Evolutionary conservation across 2,113 vertebrate species (phyloP).

Genomic region (Malaclemys terrapin): DNA sequence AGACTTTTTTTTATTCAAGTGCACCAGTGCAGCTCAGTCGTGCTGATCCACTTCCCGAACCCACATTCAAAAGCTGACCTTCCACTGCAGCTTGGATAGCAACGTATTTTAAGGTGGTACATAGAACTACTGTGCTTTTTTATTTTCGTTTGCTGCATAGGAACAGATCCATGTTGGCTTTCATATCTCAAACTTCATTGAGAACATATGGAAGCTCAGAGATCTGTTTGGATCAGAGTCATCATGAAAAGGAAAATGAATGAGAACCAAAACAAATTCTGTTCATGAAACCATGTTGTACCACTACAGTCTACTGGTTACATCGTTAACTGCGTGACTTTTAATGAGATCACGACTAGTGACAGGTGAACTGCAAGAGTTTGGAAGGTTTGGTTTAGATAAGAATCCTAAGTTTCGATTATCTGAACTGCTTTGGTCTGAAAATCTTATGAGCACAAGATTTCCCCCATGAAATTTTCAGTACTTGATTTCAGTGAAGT

Average conservation of each 20-base stretch:
- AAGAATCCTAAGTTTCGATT: not conserved
- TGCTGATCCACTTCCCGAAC: not conserved
- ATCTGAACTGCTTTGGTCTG: conserved; percentile 47
- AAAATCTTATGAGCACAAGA: conserved; percentile 10
- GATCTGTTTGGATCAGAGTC: conserved; percentile 56
- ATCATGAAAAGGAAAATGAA: conserved; percentile 50
- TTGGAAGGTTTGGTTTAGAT: not conserved
- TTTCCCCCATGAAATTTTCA: conserved; percentile 16
- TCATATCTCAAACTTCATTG: conserved; percentile 14
- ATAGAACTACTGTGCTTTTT: not conserved
- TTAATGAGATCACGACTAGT: conserved; percentile 26
- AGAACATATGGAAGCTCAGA: conserved; percentile 30
- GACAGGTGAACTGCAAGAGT: conserved; percentile 40
- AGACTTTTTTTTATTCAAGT: not conserved
- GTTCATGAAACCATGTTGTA: conserved; percentile 54
- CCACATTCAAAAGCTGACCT: not conserved
- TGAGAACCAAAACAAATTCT: conserved; percentile 22
- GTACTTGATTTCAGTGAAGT: conserved; percentile 6
- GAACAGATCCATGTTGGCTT: conserved; percentile 53
- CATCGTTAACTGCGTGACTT: conserved; percentile 40
- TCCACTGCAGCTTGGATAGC: not conserved
- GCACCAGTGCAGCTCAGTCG: not conserved
- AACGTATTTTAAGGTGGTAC: not conserved
- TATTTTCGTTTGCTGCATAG: conserved; percentile 32
- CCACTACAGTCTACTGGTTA: conserved; percentile 39